These are phyloP conservation scores for Drosophila teissieri DNA, from an alignment of 1,140 invertebrate species.

Conservation along the genomic window DNA sequence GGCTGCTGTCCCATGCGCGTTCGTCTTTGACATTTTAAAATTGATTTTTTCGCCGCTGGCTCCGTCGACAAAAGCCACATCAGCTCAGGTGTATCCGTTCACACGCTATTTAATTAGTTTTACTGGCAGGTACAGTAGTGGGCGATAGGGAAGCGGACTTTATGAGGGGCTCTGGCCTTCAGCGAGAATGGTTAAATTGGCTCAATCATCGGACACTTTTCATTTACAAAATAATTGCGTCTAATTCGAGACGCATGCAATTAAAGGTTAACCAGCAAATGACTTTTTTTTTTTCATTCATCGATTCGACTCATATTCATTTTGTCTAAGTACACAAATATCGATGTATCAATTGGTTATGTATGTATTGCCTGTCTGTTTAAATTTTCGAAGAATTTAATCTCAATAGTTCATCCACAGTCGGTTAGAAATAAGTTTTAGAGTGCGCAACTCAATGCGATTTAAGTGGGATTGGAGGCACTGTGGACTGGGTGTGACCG, in stretches of 20 bases:
- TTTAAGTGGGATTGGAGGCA: slow-evolving; percentile 9
- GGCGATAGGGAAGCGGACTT: neutral
- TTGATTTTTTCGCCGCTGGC: slow-evolving; percentile 62
- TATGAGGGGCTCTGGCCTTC: neutral
- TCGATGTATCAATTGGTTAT: too few species aligned
- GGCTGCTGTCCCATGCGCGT: slow-evolving; percentile 32
- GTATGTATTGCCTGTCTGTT: too few species aligned
- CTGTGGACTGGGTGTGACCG: slow-evolving; percentile 54
- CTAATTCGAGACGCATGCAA: slow-evolving; percentile 66
- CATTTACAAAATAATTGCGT: slow-evolving; percentile 64
- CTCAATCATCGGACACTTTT: slow-evolving; percentile 63
- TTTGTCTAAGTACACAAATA: too few species aligned
- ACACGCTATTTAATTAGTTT: slow-evolving; percentile 71
- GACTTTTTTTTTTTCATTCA: slow-evolving; percentile 62
- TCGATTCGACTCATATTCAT: slow-evolving; percentile 37
- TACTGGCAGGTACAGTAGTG: slow-evolving; percentile 14
- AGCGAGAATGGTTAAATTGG: slow-evolving; percentile 46
- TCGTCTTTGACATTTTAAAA: slow-evolving; percentile 74
- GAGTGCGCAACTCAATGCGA: slow-evolving; percentile 15
- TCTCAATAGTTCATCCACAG: too few species aligned
- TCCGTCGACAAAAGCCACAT: slow-evolving; percentile 63
- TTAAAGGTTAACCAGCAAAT: slow-evolving; percentile 58
- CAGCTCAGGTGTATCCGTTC: slow-evolving; percentile 74
- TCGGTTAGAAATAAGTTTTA: slow-evolving; percentile 5
- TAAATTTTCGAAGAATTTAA: too few species aligned